phyloP scores from a whole-genome alignment of 2,113 vertebrate species.

The Patagioenas fasciata region DNA sequence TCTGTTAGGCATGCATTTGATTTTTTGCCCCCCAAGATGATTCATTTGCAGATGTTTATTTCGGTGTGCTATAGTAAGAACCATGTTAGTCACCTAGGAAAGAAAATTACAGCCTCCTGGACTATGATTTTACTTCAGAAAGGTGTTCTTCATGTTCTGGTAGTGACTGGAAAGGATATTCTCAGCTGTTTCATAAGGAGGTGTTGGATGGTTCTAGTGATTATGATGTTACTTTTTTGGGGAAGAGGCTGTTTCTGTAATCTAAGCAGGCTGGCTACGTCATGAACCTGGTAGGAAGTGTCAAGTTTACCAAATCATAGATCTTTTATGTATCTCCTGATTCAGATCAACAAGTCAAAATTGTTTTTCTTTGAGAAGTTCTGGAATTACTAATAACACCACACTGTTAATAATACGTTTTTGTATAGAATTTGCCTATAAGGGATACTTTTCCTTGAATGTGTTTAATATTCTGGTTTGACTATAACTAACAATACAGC shows the following conservation, averaged over 20 bases:
- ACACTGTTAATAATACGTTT: neutral
- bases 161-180: neutral
- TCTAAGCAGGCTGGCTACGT: neutral
- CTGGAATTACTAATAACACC: neutral
- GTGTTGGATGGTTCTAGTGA: neutral
- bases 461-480: neutral
- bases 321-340: neutral
- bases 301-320: neutral
- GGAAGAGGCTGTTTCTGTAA: neutral
- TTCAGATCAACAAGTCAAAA: neutral
- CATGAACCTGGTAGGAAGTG: neutral
- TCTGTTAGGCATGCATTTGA: neutral
- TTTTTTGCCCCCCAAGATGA: fast-evolving
- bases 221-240: neutral
- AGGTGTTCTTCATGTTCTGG: neutral
- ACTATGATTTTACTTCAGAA: neutral
- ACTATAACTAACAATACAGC: neutral
- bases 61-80: neutral
- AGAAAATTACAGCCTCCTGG: neutral
- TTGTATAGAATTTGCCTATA: neutral
- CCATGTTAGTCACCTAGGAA: neutral
- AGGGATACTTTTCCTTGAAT: neutral
- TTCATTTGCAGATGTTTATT: neutral
- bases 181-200: neutral
- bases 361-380: neutral